Percentiles rank a stretch among this genome's conserved stretches.
phyloP scores from a whole-genome alignment of 2,888 invertebrate genomes.

The Luperina testacea region DNA sequence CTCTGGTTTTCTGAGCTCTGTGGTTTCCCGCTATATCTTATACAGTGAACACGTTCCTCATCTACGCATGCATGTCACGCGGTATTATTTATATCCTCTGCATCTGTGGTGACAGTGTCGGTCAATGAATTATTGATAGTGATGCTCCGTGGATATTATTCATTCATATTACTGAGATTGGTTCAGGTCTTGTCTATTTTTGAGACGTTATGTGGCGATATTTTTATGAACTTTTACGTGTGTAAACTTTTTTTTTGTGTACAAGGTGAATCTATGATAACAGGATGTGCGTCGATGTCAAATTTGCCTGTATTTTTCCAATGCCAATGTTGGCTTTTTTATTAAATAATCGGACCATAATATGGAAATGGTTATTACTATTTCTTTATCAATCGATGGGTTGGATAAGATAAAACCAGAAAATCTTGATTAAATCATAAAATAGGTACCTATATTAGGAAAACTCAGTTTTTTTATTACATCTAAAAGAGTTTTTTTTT shows the following conservation, averaged over 20 bases:
- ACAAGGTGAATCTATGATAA: too few relatives aligned
- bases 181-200: slow-evolving; percentile 34
- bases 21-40: slow-evolving; percentile 11
- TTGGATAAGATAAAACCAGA: background rate
- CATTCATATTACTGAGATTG: slow-evolving; percentile 48
- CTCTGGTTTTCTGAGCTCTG: background rate
- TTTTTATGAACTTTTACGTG: background rate
- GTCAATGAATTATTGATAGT: slow-evolving; percentile 72
- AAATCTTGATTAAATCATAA: background rate
- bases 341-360: background rate
- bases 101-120: slow-evolving; percentile 70
- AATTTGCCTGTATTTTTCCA: too few relatives aligned
- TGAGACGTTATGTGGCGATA: background rate
- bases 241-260: background rate
- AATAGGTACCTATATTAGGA: background rate
- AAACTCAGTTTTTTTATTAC: background rate
- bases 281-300: too few relatives aligned
- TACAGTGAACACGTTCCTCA: slow-evolving; percentile 15
- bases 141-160: slow-evolving; percentile 51
- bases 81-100: slow-evolving; percentile 73
- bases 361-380: background rate
- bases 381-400: background rate
- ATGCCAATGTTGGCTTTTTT: background rate
- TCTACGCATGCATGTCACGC: slow-evolving; percentile 64
- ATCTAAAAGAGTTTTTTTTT: background rate